Base-by-base conservation (phyloP, 2,888 invertebrate species). In the Phyllotreta cruciferae region DNA sequence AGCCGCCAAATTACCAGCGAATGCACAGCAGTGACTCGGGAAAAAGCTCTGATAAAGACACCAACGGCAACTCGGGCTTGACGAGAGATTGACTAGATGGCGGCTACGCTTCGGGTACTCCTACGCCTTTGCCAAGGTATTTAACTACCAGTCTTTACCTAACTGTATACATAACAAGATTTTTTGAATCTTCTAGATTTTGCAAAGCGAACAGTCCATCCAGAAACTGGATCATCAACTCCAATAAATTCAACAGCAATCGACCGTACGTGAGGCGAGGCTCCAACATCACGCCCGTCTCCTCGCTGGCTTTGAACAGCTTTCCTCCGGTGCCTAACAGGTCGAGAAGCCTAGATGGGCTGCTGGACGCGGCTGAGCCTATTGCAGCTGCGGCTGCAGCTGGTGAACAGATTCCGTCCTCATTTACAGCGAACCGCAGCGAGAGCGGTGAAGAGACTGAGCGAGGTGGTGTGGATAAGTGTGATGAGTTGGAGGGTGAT, bases 21-120 rank as follows among this genome's bases (percentile, higher is more conserved):
- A 93, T 93, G 90, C 90, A 90, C 81, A 93, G 93, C 78, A 93
- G 90, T 79, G 93, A 94, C 79, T 92, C 91, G 74, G 83, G 83
- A n/a, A 85, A 89, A 73, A 85, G 88, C 63, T 89, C 88, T 73
- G 90, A 91, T 75, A 90, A 91, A 80, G 88, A 90, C 75, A 82
- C 84, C 70, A 86, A 85, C 74, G 85, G 83, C 54, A 82, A 79
- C 70, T 78, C 81, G 52, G 82, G 83, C 61, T 61, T 71, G 11
- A 64, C 60, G 60, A 69, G 74, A 66, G 83, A 92, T 85, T 92
- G 91, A 92, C 91, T 92, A 91, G 91, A 91, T 83, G 87, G 86
- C 84, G 86, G 88, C 84, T 84, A 84, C 81, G 83, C 84, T 83
- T 86, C 85, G 85, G 80, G 73, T 71, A 72, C 71, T 44, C 75